Base-by-base conservation (phyloP, 2,797 vertebrate genomes). In the Gymnopithys bicolor region DNA sequence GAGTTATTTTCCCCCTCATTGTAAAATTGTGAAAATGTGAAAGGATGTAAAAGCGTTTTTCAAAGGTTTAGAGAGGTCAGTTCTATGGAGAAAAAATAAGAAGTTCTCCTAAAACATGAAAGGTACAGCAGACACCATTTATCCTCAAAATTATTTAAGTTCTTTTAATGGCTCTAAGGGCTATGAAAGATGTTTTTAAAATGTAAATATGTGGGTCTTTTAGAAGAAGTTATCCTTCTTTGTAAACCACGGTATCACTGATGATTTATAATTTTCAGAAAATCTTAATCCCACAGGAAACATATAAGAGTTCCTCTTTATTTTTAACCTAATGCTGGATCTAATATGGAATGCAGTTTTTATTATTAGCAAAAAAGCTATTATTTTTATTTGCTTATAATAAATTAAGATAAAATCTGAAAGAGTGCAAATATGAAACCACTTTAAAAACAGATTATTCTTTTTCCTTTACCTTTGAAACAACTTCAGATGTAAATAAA, bases 261-360 rank as follows among this genome's bases (percentile, higher is more conserved):
- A 70, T 87, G 93, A 97, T 96, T 96, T 95, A 94, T 93, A 97
- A 68, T 84, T 96, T 97, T 95, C 81, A 94, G 90, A 96, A 93
- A 96, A 94, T 77, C 86, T 95, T 89, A 96, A 91, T 95, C 94
- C 97, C 93, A 96, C 84, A 96, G 84, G 92, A 97, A 97, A 95
- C 86, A 95, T 51, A 86, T 43, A 86, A 94, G 68, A 94, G 89
- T 93, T 96, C 51, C 79, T 96, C 95, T 97, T 97, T 96, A 97
- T 95, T 97, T 97, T 96, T 90, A 96, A 84, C 87, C 75, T 82
- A 92, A 93, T 76, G 35, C 58, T 96, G 89, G 83, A 95, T 93
- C 80, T 91, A 97, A 92, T 56, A 91, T 92, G 86, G 84, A 97
- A 73, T 94, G 87, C 63, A 86, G 82, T 75, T 97, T 96, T 95